Conservation (phyloP, 1,140 invertebrate species). For the Aleiodes sp. region DNA sequence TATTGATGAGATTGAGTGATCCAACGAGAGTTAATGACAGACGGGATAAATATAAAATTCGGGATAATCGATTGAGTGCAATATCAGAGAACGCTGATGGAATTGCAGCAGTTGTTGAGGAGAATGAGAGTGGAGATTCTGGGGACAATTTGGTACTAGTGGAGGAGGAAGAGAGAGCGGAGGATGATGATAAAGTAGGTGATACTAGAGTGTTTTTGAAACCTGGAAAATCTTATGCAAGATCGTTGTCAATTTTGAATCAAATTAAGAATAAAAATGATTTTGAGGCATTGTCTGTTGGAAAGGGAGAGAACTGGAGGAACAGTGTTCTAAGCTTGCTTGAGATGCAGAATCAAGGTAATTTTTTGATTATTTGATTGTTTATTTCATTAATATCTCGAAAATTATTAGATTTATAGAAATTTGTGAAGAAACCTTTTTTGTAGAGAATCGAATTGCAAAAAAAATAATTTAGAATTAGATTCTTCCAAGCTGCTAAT, state of each 20-base stretch:
- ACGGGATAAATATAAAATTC: slow-evolving; percentile 38
- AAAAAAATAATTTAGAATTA: too few relatives aligned
- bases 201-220: slow-evolving; percentile 46
- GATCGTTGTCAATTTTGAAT: slow-evolving; percentile 61
- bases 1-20: slow-evolving; percentile 43
- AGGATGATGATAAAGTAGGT: slow-evolving; percentile 8
- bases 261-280: slow-evolving; percentile 45
- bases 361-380: slow-evolving; percentile 20
- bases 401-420: neutral
- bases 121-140: neutral
- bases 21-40: slow-evolving; percentile 39
- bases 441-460: too few relatives aligned
- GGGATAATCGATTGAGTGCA: slow-evolving; percentile 31
- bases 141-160: neutral
- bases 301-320: slow-evolving; percentile 58
- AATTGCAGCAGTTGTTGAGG: neutral
- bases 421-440: neutral
- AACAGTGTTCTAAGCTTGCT: slow-evolving; percentile 50
- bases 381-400: too few relatives aligned
- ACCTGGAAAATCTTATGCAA: slow-evolving; percentile 59
- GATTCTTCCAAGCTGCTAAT: too few relatives aligned
- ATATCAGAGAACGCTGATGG: slow-evolving; percentile 25
- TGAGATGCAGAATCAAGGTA: slow-evolving; percentile 56
- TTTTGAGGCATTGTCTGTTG: slow-evolving; percentile 45
- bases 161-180: neutral